A percentile compares a stretch with the other conserved stretches of the same genome.
These are phyloP conservation scores for Phaenicophaeus curvirostris DNA, from an alignment of 2,797 vertebrate genomes.

Conservation along the genomic window DNA sequence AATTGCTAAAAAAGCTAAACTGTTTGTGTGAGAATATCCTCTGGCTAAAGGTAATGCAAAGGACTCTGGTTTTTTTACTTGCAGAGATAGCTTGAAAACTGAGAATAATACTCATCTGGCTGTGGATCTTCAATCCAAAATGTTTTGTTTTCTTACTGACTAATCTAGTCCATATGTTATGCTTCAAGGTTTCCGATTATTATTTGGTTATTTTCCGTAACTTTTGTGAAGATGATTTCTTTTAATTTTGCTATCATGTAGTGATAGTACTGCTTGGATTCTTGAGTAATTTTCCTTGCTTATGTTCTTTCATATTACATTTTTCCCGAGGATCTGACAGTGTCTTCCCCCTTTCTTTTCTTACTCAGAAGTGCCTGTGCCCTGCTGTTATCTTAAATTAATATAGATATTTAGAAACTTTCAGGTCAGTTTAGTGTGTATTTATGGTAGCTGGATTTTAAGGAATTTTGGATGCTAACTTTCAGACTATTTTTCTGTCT, in stretches of 20 bases:
- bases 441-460: background rate
- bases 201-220: background rate
- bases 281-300: background rate
- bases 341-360: background rate
- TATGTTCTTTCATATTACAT: background rate
- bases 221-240: background rate
- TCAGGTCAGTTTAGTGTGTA: background rate
- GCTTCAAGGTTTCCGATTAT: background rate
- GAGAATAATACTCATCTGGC: background rate
- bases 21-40: background rate
- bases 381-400: background rate
- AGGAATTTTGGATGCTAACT: conserved; percentile 31
- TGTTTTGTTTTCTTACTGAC: background rate
- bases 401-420: background rate
- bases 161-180: background rate
- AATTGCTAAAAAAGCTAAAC: background rate
- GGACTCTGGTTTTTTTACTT: background rate
- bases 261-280: background rate
- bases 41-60: background rate
- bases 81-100: background rate
- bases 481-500: conserved; percentile 58
- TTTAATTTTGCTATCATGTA: background rate
- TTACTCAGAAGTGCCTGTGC: background rate
- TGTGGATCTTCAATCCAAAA: background rate
- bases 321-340: background rate